Base-by-base conservation (phyloP, 1,140 invertebrate genomes). In the Bradynema listronoti region DNA sequence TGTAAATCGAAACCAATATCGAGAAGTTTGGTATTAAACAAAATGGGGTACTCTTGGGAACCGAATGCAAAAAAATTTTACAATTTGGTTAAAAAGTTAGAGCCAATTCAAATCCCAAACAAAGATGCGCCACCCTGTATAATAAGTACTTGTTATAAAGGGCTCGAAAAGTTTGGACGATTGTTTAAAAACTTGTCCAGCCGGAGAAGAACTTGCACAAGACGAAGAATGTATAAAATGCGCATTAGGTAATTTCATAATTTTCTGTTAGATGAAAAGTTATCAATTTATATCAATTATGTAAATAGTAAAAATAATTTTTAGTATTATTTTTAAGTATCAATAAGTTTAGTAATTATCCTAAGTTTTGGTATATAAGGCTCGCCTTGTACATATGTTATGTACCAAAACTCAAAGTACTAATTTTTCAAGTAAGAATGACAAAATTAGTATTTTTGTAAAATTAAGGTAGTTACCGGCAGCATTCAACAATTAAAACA, bases 181-280 rank as follows among this genome's bases (percentile, higher is more conserved):
- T 16, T 59, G 57, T 24, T 59, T 55, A 41, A 39, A 58, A n/a
- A 32, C n/a, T 29, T 59, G 57, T 59, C 11, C 22, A 29, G 22
- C 25, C 27, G 57, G 57, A 1, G 24, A 59, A 55, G 57, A 60
- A 25, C 7, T 60, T 33, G 19, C 22, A 16, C 36, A 22, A 11
- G 33, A 19, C 16, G 58, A 60, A 16, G 19, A 60, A 45, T 60
- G 58, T 50, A 4, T 30, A 22, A 24, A 56, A 27, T 56, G 24
- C 7, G 7, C 25, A 52, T 30, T 5, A 58, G 54, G 52, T 5
- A 52, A 7, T 27, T 52, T 24, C 11, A 45, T 9, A 45, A 45
- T 5, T 22, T 9, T 56, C 41, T 30, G n/a, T 27, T 19, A 56
- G 32, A 4, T 4, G 19, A 50, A 27, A 6, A 32, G 41, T 56